Percentiles rank a stretch among this genome's conserved stretches.
Conservation (phyloP, 2,113 vertebrate species). For the Steatornis caripensis region DNA sequence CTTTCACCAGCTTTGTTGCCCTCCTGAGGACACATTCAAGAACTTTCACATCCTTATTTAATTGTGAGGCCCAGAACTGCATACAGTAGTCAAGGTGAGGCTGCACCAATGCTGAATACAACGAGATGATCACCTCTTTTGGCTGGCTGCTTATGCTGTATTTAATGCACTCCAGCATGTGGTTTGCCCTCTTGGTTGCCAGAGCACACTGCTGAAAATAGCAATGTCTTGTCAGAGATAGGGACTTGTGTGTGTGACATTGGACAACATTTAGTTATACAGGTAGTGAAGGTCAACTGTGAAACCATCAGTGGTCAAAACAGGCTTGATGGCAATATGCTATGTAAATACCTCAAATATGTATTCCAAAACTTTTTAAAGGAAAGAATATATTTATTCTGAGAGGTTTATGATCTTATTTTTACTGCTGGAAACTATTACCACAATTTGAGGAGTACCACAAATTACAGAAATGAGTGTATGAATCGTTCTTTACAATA, state of each 20-base stretch:
- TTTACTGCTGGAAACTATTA: background rate
- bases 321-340: background rate
- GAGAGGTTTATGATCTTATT: background rate
- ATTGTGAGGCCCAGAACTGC: too few relatives aligned
- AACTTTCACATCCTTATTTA: background rate
- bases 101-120: fast-evolving
- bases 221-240: background rate
- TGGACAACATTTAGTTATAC: background rate
- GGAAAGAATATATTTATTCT: background rate
- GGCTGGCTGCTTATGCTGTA: background rate
- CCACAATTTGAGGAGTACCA: background rate
- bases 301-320: background rate
- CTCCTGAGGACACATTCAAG: background rate
- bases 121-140: too few relatives aligned
- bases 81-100: background rate
- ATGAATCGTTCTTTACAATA: background rate
- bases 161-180: background rate
- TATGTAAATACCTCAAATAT: background rate
- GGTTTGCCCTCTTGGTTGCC: background rate
- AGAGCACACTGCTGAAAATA: background rate
- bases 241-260: background rate
- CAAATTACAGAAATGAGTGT: background rate
- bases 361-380: background rate
- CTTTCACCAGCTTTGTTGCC: background rate
- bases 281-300: background rate